Evolutionary conservation across 1,140 invertebrate species (phyloP), one percentile per base, ranked within the genome.

Genomic region (Stegodyphus dumicola): DNA sequence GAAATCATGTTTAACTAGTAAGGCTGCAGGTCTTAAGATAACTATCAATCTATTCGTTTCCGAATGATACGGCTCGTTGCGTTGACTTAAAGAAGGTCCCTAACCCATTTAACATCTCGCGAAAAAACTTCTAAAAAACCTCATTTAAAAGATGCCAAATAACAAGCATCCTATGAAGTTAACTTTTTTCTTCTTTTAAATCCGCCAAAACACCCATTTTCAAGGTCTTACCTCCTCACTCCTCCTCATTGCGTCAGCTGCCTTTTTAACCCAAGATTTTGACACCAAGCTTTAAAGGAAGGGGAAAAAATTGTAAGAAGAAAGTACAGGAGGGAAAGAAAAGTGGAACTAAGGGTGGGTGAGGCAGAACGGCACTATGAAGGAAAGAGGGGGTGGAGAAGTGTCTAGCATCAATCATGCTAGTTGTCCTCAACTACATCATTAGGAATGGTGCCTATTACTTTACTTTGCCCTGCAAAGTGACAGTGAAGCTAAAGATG

Each of bases 401-500:
- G 9, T 53, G 18, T 49, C 33, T 18, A 65, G 78, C 78, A 81
- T 81, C 78, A 71, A 81, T 81, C 78, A 81, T 81, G 18, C 69
- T 73, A 65, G 78, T 81, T 81, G 78, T 81, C 78, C 69, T 73
- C 78, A 81, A 52, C 78, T 81, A 64, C 69, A 81, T 81, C 78
- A 81, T 81, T 81, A 81, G 78, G 78, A 60, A 60, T 81, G 66
- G 67, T 81, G 78, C 78, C 78, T 81, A 81, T 81, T 81, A 81
- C 78, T 81, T 79, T 69, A 49, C 9, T 48, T 79, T 53, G 66
- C 60, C 56, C 52, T 79, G 76, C 56, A 18, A 81, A 81, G 69
- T 73, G 78, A 81, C 70, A 73, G 78, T 51, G 64, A 48, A 69
- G 64, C 77, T 78, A 78, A 69, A 69, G 78, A 81, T 69, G 77